phyloP scores from a whole-genome alignment of 2,888 invertebrate genomes.

The Frankliniella intonsa region DNA sequence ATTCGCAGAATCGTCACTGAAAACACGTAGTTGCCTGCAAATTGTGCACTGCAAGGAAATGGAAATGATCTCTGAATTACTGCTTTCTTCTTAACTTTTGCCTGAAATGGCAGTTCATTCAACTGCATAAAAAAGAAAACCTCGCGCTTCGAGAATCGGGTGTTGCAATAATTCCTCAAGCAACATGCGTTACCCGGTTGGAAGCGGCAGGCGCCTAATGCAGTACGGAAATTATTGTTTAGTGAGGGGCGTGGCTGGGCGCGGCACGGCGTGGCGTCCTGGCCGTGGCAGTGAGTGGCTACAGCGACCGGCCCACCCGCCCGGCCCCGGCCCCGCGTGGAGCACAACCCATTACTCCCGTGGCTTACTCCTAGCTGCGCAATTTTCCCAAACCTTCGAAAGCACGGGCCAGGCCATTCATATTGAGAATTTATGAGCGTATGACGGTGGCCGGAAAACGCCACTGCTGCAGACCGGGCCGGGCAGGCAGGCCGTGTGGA shows the following conservation, averaged over 20 bases:
- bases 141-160: no score
- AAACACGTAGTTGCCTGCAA: no score
- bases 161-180: no score
- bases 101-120: no score
- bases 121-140: no score
- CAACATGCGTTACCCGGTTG: background rate
- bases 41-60: no score
- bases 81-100: no score
- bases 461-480: background rate
- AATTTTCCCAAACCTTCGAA: constrained; percentile 23
- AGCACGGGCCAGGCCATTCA: constrained; percentile 10
- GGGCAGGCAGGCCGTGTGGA: background rate
- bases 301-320: background rate
- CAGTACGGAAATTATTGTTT: constrained; percentile 17
- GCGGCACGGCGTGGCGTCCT: background rate
- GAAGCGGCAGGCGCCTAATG: background rate
- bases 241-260: background rate
- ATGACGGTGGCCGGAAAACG: background rate
- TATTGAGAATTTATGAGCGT: constrained; percentile 23
- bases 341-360: constrained; percentile 11
- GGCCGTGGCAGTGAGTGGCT: constrained; percentile 6
- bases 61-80: no score
- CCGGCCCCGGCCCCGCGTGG: background rate
- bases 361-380: constrained; percentile 8
- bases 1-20: no score